Base-by-base conservation (phyloP, 2,888 invertebrate genomes). In the Rhamnusium bicolor region DNA sequence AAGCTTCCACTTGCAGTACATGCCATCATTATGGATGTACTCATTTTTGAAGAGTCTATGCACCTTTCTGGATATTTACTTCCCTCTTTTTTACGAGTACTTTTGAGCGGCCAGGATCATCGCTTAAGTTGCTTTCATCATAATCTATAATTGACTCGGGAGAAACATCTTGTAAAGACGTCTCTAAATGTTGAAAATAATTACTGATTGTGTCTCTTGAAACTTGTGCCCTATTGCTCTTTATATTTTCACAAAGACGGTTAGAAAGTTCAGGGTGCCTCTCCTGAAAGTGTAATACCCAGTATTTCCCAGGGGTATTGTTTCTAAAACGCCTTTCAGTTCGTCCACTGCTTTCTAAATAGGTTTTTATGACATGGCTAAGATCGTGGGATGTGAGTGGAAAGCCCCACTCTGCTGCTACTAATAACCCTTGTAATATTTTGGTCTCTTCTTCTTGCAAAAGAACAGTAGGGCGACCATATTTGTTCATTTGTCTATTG, bases 11-110 rank as follows among this genome's bases (percentile, higher is more conserved):
- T 66, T 10, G 54, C 40, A 18, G 54, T 14, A 51, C 66, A 66
- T 8, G 66, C 66, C 54, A 66, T 51, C 2, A 29, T 14, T 32
- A 66, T 66, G 5, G 66, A 53, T 7, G 53, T 66, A 14, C 65
- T 65, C 65, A 65, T 51, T 66, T 66, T 66, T 51, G 66, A 66
- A 12, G 54, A 32, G 14, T 66, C 66, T 18, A 66, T 53, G 19
- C 53, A 66, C 19, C 53, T 12, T 53, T 66, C 53, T 8, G 66
- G 32, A 54, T 66, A 53, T 54, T 66, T 66, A 3, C 32, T 18
- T 16, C 32, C 54, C 8, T 8, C 12, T 66, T 66, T n/a, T n/a
- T 53, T 12, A 16, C 66, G n/a, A 66, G 19, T 1, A 66, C 29
- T 32, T 65, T 66, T 10, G 66, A 66, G 12, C 66, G 47, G 7